These are phyloP conservation scores for Hyposoter dolosus DNA, from an alignment of 2,888 invertebrate species.

Conservation along the genomic window DNA sequence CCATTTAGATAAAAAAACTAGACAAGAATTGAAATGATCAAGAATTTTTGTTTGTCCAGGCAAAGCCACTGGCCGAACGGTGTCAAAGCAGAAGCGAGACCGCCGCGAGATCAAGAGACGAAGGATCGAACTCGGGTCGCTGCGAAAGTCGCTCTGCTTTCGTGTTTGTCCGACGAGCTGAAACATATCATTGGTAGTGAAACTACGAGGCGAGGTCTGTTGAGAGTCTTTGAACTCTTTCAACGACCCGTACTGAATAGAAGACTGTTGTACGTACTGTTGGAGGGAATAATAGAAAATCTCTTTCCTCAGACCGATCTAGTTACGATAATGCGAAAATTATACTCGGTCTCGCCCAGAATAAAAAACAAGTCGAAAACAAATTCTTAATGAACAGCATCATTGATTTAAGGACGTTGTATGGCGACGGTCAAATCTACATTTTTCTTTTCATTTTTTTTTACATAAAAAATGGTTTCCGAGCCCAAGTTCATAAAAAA, in stretches of 20 bases:
- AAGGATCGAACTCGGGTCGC: constrained; percentile 93
- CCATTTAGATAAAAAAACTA: too few species aligned
- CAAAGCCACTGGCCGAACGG: constrained; percentile 88
- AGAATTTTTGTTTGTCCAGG: constrained; percentile 76
- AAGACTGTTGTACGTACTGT: constrained; percentile 92
- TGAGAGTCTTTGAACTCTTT: constrained; percentile 94
- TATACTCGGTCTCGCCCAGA: constrained; percentile 89
- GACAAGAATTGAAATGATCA: too few species aligned
- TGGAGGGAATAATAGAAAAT: constrained; percentile 92
- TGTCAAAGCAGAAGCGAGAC: constrained; percentile 85
- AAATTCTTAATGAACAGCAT: constrained; percentile 75
- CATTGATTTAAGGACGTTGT: too few species aligned
- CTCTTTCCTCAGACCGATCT: constrained; percentile 93
- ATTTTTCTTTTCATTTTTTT: too few species aligned
- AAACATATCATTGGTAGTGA: constrained; percentile 96
- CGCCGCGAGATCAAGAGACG: constrained; percentile 86
- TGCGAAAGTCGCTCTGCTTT: constrained; percentile 93
- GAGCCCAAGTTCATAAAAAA: too few species aligned
- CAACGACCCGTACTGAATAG: constrained; percentile 94
- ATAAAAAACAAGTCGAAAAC: constrained; percentile 77
- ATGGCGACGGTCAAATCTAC: too few species aligned
- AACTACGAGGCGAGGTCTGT: constrained; percentile 92
- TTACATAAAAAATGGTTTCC: too few species aligned
- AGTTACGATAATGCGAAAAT: constrained; percentile 89
- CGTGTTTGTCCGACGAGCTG: constrained; percentile 95